Evolutionary conservation across 2,113 vertebrate genomes (phyloP).

Genomic region (Dasyurus viverrinus): DNA sequence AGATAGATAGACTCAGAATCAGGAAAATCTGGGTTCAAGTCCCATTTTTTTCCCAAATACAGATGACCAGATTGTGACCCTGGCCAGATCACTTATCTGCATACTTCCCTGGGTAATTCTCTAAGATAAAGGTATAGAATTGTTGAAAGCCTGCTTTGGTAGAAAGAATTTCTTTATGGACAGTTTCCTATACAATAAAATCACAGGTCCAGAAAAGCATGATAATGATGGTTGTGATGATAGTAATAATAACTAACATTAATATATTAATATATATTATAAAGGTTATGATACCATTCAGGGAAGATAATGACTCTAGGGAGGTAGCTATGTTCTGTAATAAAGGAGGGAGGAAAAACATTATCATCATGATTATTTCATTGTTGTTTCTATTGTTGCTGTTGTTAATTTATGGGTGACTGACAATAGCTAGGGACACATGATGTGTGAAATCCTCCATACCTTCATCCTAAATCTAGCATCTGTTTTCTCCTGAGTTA

Average conservation of each 20-base stretch:
- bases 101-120: background rate
- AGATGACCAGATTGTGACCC: background rate
- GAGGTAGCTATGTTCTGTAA: background rate
- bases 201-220: background rate
- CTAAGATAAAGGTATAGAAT: background rate
- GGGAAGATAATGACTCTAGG: background rate
- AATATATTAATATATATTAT: background rate
- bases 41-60: background rate
- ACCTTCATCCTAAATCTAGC: rapidly evolving
- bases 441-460: background rate
- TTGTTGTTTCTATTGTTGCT: background rate
- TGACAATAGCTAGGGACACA: background rate
- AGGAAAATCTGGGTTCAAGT: background rate
- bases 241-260: background rate
- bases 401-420: background rate
- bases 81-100: background rate
- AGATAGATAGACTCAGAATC: background rate
- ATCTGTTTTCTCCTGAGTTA: background rate
- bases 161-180: background rate
- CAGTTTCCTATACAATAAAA: background rate
- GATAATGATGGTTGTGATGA: background rate
- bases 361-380: background rate
- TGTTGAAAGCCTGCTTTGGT: background rate
- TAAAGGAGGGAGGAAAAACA: background rate
- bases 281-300: background rate